Evolutionary conservation across 2,797 vertebrate species (phyloP).

Genomic region (Premnoplex brunnescens): DNA sequence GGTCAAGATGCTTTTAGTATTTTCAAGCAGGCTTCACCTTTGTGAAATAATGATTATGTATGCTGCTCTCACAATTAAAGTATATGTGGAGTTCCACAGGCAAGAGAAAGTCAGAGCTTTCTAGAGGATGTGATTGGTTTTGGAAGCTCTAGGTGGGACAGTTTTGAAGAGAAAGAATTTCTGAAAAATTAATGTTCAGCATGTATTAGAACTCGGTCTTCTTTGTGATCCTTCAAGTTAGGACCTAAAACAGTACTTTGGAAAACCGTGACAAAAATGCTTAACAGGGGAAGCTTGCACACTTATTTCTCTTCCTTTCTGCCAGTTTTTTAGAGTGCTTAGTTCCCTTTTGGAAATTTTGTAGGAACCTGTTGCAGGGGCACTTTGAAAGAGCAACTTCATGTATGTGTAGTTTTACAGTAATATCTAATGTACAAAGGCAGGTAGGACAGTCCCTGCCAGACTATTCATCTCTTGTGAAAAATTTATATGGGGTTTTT

Average conservation of each 20-base stretch:
- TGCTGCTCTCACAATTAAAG: not conserved
- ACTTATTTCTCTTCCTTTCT: not conserved
- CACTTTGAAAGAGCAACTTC: not conserved
- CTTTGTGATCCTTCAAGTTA: not conserved
- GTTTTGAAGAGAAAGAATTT: not conserved
- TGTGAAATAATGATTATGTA: not conserved
- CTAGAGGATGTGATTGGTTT: not conserved
- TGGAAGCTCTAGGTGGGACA: not conserved
- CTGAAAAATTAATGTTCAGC: not conserved
- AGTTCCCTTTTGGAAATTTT: not conserved
- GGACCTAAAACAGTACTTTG: not conserved
- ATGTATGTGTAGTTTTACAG: not conserved
- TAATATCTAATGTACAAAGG: not conserved
- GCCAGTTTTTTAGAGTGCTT: not conserved
- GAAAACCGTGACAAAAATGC: not conserved
- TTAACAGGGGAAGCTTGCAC: not conserved
- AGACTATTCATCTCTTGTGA: not conserved
- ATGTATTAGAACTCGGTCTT: not conserved
- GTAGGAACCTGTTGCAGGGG: not conserved
- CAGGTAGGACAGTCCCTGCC: not conserved
- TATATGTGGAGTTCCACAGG: not conserved
- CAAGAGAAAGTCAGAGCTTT: not conserved
- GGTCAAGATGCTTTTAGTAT: not conserved
- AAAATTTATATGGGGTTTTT: not conserved
- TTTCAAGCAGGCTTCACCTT: not conserved